Base-by-base conservation (phyloP, 2,888 invertebrate species). In the Meteorus cinctellus region DNA sequence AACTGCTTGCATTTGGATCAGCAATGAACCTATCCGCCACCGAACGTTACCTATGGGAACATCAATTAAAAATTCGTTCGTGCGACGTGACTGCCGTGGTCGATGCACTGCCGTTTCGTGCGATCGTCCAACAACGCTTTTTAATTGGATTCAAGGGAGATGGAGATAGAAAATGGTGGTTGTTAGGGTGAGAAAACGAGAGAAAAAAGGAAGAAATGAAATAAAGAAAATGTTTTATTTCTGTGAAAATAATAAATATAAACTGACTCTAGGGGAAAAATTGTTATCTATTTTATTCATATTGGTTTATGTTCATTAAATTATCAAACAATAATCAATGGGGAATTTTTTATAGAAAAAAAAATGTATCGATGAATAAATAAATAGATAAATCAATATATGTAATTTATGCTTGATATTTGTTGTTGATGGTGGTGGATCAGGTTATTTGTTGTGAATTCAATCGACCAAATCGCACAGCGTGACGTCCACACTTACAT, bases 141-240 rank as follows among this genome's bases (percentile, higher is more conserved):
- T 87, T 88, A 88, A 88, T 88, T 88, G 87, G 88, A 88, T 88
- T 87, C 84, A 85, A 87, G 84, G 71, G 85, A 86, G 86, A 86
- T 76, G 63, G 70, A 62, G 55, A 73, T 68, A 71, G 71, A 45
- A 27, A 75, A 77, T 67, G 45, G 76, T 81, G 73, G 80, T 81
- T 55, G 24, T n/a, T 55, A 8, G 55, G n/a, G 55, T n/a, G 19
- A 4, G 19, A n/a, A 55, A 80, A 81, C 78, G 60, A 72, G 59
- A 66, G 71, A 73, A 77, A 78, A 78, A 75, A 69, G 73, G 78
- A 78, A 72, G 72, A 69, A 75, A 73, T 66, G 31, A 68, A 65
- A 72, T 72, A 65, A 63, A 48, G 36, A 19, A 59, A 77, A 14
- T 48, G 14, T 48, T 16, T 12, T 41, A 10, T 34, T 6, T 41